Percentiles rank a stretch among this genome's conserved stretches.
These are phyloP conservation scores for Pogona vitticeps DNA, from an alignment of 2,113 vertebrate species.

Conservation along the genomic window DNA sequence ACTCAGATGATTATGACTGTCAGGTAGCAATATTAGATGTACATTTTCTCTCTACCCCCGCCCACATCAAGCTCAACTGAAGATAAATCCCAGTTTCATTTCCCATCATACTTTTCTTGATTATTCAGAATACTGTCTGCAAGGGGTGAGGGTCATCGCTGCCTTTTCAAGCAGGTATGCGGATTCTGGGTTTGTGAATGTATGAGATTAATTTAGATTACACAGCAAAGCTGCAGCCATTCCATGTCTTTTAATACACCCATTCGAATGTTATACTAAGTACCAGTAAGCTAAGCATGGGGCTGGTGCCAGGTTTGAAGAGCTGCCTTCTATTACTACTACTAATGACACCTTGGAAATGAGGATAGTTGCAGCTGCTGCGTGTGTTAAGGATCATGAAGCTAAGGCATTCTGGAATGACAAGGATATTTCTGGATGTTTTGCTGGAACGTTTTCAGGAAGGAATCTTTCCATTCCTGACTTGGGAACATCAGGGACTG, in stretches of 20 bases:
- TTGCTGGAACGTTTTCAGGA: no score
- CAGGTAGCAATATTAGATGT: slow-evolving; percentile 58
- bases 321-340: neutral
- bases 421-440: neutral
- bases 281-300: neutral
- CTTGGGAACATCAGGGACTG: no score
- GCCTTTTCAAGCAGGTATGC: slow-evolving; percentile 37
- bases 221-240: neutral
- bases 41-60: slow-evolving; percentile 38
- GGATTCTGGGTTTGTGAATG: slow-evolving; percentile 29
- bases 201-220: slow-evolving; percentile 35
- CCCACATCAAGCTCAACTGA: slow-evolving; percentile 66
- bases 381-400: neutral
- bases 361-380: neutral
- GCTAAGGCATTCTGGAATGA: neutral
- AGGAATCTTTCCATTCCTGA: no score
- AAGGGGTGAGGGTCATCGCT: slow-evolving; percentile 47
- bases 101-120: slow-evolving; percentile 50
- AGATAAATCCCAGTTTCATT: slow-evolving; percentile 58
- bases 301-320: neutral
- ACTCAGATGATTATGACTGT: slow-evolving; percentile 60
- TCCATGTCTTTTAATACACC: slow-evolving; percentile 20
- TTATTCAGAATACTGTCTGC: slow-evolving; percentile 58
- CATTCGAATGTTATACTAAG: slow-evolving; percentile 15
- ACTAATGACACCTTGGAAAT: no score